Percentiles rank a stretch among this genome's conserved stretches.
Conservation (phyloP, 2,797 vertebrate species). For the Hylomyscus alleni region DNA sequence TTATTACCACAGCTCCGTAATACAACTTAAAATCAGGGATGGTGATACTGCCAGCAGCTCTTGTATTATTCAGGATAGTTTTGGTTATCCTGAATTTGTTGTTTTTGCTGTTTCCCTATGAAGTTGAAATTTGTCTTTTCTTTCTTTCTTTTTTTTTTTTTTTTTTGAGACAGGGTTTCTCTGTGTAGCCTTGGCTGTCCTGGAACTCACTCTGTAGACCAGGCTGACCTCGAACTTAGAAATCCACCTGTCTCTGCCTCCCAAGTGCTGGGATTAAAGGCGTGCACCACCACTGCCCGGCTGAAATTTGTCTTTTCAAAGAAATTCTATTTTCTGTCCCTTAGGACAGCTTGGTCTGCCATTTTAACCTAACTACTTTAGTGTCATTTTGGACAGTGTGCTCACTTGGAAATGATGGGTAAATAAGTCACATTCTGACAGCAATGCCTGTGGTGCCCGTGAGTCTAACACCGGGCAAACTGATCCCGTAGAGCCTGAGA, state of each 20-base stretch:
- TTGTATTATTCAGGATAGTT: too few species aligned
- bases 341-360: not conserved
- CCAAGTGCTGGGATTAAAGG: too few species aligned
- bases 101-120: not conserved
- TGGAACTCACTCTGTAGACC: too few species aligned
- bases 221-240: too few species aligned
- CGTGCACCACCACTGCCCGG: too few species aligned
- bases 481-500: not conserved
- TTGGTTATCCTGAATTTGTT: not conserved
- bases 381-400: not conserved
- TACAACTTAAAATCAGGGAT: not conserved
- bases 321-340: conserved; percentile 39
- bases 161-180: too few species aligned
- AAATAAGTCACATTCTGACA: not conserved
- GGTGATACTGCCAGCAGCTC: not conserved
- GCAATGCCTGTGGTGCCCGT: not conserved
- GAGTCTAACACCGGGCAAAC: not conserved
- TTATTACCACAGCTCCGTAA: not conserved
- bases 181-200: too few species aligned
- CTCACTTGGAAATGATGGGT: not conserved
- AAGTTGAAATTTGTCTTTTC: not conserved
- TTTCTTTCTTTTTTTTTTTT: too few species aligned
- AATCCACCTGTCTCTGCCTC: too few species aligned
- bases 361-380: not conserved
- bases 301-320: not conserved